phyloP scores from a whole-genome alignment of 2,797 vertebrate genomes.

The Gouania willdenowi region DNA sequence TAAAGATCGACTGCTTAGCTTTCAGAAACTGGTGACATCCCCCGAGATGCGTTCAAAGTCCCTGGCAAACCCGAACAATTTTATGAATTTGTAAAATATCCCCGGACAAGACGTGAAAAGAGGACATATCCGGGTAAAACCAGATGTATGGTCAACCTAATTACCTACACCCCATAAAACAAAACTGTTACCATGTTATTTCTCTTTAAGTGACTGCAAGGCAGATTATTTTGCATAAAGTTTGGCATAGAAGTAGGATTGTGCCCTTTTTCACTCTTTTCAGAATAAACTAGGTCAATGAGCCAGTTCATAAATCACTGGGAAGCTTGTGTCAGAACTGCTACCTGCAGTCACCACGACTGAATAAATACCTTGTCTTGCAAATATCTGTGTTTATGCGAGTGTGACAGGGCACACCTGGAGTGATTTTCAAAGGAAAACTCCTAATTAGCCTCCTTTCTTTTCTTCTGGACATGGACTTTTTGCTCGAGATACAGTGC shows the following conservation, averaged over 20 bases:
- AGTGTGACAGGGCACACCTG: constrained; percentile 72
- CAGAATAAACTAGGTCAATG: constrained; percentile 78
- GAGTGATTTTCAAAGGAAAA: constrained; percentile 61
- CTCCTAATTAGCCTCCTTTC: constrained; percentile 70
- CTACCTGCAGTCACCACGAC: constrained; percentile 52
- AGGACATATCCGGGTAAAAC: no score
- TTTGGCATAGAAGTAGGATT: constrained; percentile 35
- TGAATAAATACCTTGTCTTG: constrained; percentile 72
- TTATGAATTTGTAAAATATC: no score
- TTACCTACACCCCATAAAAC: no score
- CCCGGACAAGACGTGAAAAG: no score
- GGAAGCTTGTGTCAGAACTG: constrained; percentile 71
- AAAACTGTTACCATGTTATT: no score
- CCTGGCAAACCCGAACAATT: no score
- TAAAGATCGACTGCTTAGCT: no score
- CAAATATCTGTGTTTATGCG: constrained; percentile 58
- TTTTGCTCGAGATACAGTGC: no score
- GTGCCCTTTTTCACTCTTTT: constrained; percentile 55
- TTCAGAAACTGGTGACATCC: no score
- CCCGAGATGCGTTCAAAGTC: no score
- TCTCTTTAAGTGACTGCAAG: constrained; percentile 29
- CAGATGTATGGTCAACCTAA: no score
- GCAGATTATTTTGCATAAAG: constrained; percentile 25
- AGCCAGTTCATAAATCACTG: constrained; percentile 79
- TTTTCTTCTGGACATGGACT: constrained; percentile 54